These are phyloP conservation scores for Pseudoips prasinana DNA, from an alignment of 2,888 invertebrate species.

Conservation along the genomic window DNA sequence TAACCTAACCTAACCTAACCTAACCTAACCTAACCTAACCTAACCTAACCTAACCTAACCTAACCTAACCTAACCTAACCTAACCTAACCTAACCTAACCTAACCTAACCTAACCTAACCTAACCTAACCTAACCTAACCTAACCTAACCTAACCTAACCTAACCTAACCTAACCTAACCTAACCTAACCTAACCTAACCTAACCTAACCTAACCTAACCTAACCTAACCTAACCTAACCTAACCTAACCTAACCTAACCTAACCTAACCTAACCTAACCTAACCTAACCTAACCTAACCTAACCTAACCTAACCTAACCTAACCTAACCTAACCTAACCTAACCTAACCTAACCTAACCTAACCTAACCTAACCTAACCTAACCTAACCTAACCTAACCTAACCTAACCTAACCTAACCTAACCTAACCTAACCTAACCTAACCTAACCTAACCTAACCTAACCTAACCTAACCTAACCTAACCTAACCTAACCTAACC, in stretches of 20 bases:
- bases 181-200: slow-evolving; percentile 15
- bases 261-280: slow-evolving; percentile 7
- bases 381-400: slow-evolving; percentile 14
- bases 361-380: slow-evolving; percentile 14
- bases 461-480: slow-evolving; percentile 25
- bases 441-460: slow-evolving; percentile 26
- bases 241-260: slow-evolving; percentile 16
- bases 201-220: slow-evolving; percentile 18
- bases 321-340: slow-evolving; percentile 16
- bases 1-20: slow-evolving; percentile 16
- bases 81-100: slow-evolving; percentile 19
- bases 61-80: no score
- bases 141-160: slow-evolving; percentile 22
- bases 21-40: no score
- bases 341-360: slow-evolving; percentile 14
- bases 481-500: slow-evolving; percentile 25
- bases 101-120: slow-evolving; percentile 25
- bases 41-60: no score
- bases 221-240: slow-evolving; percentile 11
- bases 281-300: slow-evolving; percentile 22
- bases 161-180: slow-evolving; percentile 23
- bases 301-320: slow-evolving; percentile 16
- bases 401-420: slow-evolving; percentile 20
- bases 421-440: slow-evolving; percentile 25
- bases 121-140: slow-evolving; percentile 19